Percentiles rank a stretch among this genome's conserved stretches.
phyloP scores from a whole-genome alignment of 2,888 invertebrate genomes.

The Acholoe squamosa region DNA sequence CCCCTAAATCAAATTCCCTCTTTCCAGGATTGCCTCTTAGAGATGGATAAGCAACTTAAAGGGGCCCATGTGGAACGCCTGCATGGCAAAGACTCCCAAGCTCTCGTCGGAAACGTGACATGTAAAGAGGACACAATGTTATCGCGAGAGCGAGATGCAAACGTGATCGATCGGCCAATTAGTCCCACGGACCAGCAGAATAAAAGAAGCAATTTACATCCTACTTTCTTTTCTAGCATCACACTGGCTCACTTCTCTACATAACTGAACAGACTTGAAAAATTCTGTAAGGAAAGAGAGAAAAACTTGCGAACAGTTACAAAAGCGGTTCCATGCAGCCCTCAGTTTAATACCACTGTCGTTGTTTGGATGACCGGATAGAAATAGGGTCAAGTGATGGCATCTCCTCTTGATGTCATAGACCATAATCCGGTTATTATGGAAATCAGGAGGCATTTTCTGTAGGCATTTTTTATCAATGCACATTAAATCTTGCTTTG shows the following conservation, averaged over 20 bases:
- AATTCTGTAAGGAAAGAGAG: too few species aligned
- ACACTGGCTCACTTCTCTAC: not conserved
- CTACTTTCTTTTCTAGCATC: not conserved
- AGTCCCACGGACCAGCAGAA: not conserved
- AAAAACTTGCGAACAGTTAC: too few species aligned
- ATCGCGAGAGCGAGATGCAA: constrained; percentile 16
- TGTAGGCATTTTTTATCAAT: too few species aligned
- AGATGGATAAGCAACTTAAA: constrained; percentile 37
- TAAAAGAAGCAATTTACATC: not conserved
- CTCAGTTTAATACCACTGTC: too few species aligned
- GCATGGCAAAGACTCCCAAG: not conserved
- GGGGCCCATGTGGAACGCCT: not conserved
- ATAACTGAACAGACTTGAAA: too few species aligned
- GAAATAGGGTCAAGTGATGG: too few species aligned
- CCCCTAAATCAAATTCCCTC: constrained; percentile 10
- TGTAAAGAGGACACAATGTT: not conserved
- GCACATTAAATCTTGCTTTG: too few species aligned
- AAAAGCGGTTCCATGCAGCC: too few species aligned
- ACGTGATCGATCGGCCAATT: not conserved
- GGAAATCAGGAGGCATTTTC: too few species aligned
- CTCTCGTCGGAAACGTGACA: constrained; percentile 10
- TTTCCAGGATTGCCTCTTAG: not conserved
- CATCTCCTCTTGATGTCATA: too few species aligned
- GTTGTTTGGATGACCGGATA: too few species aligned
- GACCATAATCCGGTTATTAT: too few species aligned